Evolutionary conservation across 2,113 vertebrate species (phyloP), one percentile per base, ranked within the genome.

Genomic region (Microcebus tavaratra): DNA sequence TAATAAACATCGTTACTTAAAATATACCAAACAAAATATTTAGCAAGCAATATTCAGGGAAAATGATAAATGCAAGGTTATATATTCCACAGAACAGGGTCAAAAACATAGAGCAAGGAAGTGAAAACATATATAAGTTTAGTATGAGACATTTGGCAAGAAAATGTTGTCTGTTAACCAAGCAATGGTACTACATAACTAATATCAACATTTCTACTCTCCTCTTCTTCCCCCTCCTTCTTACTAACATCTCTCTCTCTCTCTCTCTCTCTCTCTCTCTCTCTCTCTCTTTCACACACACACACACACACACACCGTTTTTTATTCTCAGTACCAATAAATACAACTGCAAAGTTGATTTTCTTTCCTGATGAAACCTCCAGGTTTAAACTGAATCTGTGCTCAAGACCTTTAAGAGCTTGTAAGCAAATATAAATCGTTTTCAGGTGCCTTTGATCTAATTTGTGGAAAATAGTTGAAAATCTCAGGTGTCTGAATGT

Each of bases 401-500:
- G 59, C 29, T 75, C 18, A 90, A 90, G 48, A 59, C 18, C 13
- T 76, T 93, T 96, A 76, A 93, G 36, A 80, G 18, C 34, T 91
- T 85, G 39, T 48, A 85, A 96, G 4, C 21, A 95, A 45, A 48
- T 48, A 93, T 78, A 94, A 68, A 63, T 84, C 17, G 2, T 95
- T 94, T 53, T 21, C 68, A 67, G 29, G 25, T 90, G 78, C 5
- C n/a, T 95, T 86, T 95, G 90, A 89, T 67, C 61, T 91, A 80
- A 95, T 91, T 97, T 95, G 82, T 95, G 57, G 34, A 88, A 97
- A 85, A 27, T 96, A 70, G 85, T 94, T 81, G 42, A 93, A 93
- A 96, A 81, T 91, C 34, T 90, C 81, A 96, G 78, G 65, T 72
- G 59, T 75, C 36, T 81, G 39, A 94, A 88, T 90, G 63, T 34